Conservation (phyloP, 2,888 invertebrate species). For the Phyto melanocephala region DNA sequence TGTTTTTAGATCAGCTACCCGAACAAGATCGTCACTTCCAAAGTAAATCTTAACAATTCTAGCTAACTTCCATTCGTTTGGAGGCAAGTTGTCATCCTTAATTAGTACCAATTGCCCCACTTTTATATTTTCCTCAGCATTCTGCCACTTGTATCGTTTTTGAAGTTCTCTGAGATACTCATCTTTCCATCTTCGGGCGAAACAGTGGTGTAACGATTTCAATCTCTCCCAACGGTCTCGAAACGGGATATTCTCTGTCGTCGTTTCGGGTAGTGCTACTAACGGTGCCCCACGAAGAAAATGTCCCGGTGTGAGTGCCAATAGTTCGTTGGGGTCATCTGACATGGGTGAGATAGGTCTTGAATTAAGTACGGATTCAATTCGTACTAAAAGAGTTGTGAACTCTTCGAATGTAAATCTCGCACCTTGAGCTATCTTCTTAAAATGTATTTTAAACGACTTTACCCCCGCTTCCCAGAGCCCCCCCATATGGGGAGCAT, state of each 20-base stretch:
- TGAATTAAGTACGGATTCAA: conserved; percentile 41
- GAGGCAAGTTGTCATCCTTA: conserved; percentile 8
- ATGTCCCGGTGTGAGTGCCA: too few species aligned
- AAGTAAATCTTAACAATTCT: neutral
- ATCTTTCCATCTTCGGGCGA: conserved; percentile 26
- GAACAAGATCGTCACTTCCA: neutral
- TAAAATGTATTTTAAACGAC: too few species aligned
- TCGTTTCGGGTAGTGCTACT: too few species aligned
- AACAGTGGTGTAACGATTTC: conserved; percentile 29
- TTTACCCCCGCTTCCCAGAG: too few species aligned
- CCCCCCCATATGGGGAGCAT: too few species aligned
- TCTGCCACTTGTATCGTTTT: too few species aligned
- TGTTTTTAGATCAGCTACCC: conserved; percentile 14
- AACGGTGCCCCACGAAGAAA: too few species aligned
- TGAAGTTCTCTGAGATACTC: neutral
- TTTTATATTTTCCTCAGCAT: too few species aligned
- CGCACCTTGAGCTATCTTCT: neutral
- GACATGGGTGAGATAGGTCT: conserved; percentile 11
- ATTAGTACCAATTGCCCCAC: neutral
- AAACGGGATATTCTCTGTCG: neutral
- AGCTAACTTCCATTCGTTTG: neutral
- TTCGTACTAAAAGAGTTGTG: too few species aligned
- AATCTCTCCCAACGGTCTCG: conserved; percentile 26
- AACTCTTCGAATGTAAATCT: conserved; percentile 46
- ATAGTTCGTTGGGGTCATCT: neutral